These are phyloP conservation scores for Enteromius mattozi DNA, from an alignment of 2,797 vertebrate species.

Conservation along the genomic window DNA sequence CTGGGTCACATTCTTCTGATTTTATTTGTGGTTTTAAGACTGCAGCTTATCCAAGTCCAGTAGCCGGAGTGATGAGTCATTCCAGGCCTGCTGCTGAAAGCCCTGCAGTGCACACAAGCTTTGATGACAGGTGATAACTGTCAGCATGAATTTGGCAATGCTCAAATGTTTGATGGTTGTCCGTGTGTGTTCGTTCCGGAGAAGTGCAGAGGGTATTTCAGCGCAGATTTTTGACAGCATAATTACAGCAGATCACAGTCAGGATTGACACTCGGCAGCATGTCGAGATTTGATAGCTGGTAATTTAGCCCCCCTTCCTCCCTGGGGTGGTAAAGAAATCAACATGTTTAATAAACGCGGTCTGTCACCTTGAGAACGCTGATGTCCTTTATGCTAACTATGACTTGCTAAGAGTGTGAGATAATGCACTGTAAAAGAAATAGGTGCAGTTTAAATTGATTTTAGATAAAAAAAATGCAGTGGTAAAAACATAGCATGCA, in stretches of 20 bases:
- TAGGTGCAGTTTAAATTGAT: background rate
- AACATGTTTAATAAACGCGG: constrained; percentile 19
- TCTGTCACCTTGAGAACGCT: constrained; percentile 28
- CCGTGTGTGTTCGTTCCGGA: constrained; percentile 57
- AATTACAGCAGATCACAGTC: constrained; percentile 78
- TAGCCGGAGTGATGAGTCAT: constrained; percentile 49
- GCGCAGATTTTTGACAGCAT: constrained; percentile 72
- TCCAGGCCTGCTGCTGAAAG: constrained; percentile 44
- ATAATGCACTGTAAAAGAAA: background rate
- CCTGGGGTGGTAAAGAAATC: constrained; percentile 35
- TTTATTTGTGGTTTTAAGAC: constrained; percentile 57
- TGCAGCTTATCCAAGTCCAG: constrained; percentile 43
- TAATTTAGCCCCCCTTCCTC: constrained; percentile 74
- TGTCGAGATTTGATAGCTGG: constrained; percentile 77
- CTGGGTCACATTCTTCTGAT: constrained; percentile 60
- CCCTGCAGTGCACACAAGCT: constrained; percentile 34
- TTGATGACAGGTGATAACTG: constrained; percentile 47
- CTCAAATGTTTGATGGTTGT: constrained; percentile 55
- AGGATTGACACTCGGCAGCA: constrained; percentile 73
- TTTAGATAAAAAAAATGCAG: background rate
- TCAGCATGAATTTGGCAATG: constrained; percentile 28
- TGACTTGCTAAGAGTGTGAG: background rate
- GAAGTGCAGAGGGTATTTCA: constrained; percentile 56
- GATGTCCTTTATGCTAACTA: background rate
- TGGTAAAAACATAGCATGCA: background rate